Base-by-base conservation (phyloP, 2,113 vertebrate species). In the Sturnira hondurensis region DNA sequence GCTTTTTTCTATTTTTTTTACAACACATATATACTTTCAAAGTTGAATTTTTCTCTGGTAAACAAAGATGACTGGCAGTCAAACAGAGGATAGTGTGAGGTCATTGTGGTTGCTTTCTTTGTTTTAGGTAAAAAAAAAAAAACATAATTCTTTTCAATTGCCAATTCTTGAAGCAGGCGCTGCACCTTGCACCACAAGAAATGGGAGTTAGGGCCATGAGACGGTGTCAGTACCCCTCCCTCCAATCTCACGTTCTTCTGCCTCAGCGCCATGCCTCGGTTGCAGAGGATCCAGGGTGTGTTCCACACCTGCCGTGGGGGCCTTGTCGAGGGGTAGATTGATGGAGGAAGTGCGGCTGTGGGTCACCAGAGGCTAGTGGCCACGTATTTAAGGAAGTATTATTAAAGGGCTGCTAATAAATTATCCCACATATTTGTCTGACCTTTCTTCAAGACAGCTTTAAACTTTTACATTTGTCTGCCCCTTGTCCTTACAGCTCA, bases 21-120 rank as follows among this genome's bases (percentile, higher is more conserved):
- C 78, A 78, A 52, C 84, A n/a, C 82, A n/a, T 85, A 68, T 45
- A 50, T 81, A 54, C 38, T 82, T 95, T 94, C 89, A 92, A 45
- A 78, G 38, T 16, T n/a, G 38, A 58, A 15, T 41, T 77, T 82
- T 56, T 89, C 52, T 94, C 33, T 82, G 93, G 33, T 91, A 45
- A 95, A 77, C 38, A 89, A 77, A 80, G 61, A 86, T 13, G 68
- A 67, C 61, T 36, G 13, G 41, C 20, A 90, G 38, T 17, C 54
- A 13, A 87, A 65, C 31, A 36, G 36, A 45, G 38, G 24, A 28
- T 67, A n/a, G 20, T 67, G 2, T 89, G 74, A 94, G 10, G 52
- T 71, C 9, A 0, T 80, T 78, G 67, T 86, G 33, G n/a, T 86
- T 84, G 12, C 16, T 86, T 83, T 14, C 31, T 13, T 56, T 89